These are phyloP conservation scores for Blomia tropicalis DNA, from an alignment of 2,888 invertebrate genomes.

Conservation along the genomic window DNA sequence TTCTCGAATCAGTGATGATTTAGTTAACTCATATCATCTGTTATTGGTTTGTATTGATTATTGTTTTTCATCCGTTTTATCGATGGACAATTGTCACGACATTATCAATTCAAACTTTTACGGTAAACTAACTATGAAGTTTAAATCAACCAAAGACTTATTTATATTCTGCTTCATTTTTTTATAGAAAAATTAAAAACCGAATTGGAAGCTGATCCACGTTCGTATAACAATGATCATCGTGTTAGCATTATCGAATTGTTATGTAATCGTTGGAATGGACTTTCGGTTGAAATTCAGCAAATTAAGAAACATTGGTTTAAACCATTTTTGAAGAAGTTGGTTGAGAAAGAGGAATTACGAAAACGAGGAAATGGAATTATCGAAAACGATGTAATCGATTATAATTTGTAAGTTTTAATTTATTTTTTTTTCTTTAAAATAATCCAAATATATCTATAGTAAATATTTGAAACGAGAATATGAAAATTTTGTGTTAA, in stretches of 20 bases:
- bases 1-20: slow-evolving; percentile 67
- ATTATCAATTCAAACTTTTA: slow-evolving; percentile 66
- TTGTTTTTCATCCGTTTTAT: slow-evolving; percentile 67
- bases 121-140: slow-evolving; percentile 44
- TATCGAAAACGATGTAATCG: slow-evolving; percentile 61
- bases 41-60: slow-evolving; percentile 77
- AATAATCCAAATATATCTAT: not conserved
- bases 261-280: slow-evolving; percentile 63
- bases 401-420: slow-evolving; percentile 48
- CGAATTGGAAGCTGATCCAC: slow-evolving; percentile 46
- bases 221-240: slow-evolving; percentile 45
- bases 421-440: slow-evolving; percentile 3
- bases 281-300: slow-evolving; percentile 68
- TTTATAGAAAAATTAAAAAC: slow-evolving; percentile 48
- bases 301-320: slow-evolving; percentile 75
- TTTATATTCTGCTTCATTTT: too few species aligned
- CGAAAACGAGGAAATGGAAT: slow-evolving; percentile 41
- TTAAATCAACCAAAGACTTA: too few species aligned
- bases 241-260: slow-evolving; percentile 65
- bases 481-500: slow-evolving; percentile 78
- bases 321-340: slow-evolving; percentile 56
- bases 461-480: slow-evolving; percentile 62
- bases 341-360: slow-evolving; percentile 48
- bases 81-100: slow-evolving; percentile 55
- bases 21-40: slow-evolving; percentile 84